Base-by-base conservation (phyloP, 2,888 invertebrate species). In the Drosophila mercatorum region DNA sequence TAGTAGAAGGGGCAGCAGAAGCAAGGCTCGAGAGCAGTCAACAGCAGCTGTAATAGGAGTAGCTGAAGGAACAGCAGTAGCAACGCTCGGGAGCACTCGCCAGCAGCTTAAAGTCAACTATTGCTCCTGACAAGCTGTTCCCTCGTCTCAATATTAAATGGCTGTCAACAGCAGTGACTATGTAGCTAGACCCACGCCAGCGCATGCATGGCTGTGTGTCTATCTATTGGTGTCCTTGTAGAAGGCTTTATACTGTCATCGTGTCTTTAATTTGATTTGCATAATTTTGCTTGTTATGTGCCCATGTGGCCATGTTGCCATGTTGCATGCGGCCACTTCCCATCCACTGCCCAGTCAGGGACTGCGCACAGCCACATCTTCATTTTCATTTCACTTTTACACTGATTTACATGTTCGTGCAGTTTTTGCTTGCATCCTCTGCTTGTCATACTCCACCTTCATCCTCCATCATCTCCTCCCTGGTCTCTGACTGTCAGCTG, bases 221-320 rank as follows among this genome's bases (percentile, higher is more conserved):
- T 38, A 11, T 47, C 22, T 56, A 53, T 66, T 69, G 60, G 71
- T 56, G 73, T 70, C 85, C 81, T 75, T 78, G 75, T 76, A 76
- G 70, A 69, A 82, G 75, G 87, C 82, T 80, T 89, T 86, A 90
- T 89, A 83, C 83, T 90, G 83, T 89, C 90, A 83, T 84, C 81
- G 73, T 83, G 87, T 22, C 66, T 79, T 75, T 90, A 89, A 91
- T 91, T 91, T 90, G 88, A 91, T 91, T 91, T 91, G 83, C 90
- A 91, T 88, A 91, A 91, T 85, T 91, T 91, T 80, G 70, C 82
- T 69, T 80, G 83, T 81, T 81, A 46, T 65, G 46, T 71, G 62
- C 11, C 60, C 51, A 46, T 67, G 75, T 60, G 56, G 12, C 22
- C 41, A 26, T 12, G 44, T 43, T 53, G 22, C 31, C 31, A 34